Conservation (phyloP, 1,140 invertebrate species). For the Lordiphosa stackelbergi region DNA sequence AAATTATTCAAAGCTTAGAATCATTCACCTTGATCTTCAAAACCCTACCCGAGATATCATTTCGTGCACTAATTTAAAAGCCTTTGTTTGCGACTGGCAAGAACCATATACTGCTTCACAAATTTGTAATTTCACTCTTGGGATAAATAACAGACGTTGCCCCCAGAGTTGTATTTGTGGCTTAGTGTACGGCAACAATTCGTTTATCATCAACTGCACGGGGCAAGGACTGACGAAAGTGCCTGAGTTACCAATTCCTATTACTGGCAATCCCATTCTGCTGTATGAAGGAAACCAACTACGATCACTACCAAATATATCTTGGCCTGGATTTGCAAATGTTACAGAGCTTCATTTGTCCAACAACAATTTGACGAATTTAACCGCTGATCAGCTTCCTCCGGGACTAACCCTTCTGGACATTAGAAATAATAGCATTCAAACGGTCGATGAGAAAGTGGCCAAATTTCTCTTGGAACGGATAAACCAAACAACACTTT, state of each 20-base stretch:
- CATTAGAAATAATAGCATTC: neutral
- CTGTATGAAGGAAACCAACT: neutral
- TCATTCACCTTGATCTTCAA: no score
- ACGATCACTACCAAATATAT: neutral
- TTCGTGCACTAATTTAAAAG: neutral
- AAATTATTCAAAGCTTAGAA: neutral
- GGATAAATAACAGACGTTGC: neutral
- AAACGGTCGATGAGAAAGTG: neutral
- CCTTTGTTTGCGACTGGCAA: neutral
- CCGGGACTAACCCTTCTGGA: neutral
- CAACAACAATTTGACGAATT: neutral
- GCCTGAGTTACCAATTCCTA: neutral
- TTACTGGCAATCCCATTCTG: neutral
- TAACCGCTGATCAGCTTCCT: neutral
- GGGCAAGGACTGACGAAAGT: neutral
- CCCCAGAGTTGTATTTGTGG: neutral
- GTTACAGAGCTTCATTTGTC: neutral
- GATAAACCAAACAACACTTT: neutral
- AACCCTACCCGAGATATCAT: no score
- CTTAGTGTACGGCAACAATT: neutral
- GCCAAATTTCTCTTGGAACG: neutral
- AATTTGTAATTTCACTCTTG: neutral
- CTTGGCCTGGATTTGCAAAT: neutral
- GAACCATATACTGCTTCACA: no score
- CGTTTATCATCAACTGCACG: neutral